phyloP scores from a whole-genome alignment of 1,140 invertebrate species.

The Triops longicaudatus region DNA sequence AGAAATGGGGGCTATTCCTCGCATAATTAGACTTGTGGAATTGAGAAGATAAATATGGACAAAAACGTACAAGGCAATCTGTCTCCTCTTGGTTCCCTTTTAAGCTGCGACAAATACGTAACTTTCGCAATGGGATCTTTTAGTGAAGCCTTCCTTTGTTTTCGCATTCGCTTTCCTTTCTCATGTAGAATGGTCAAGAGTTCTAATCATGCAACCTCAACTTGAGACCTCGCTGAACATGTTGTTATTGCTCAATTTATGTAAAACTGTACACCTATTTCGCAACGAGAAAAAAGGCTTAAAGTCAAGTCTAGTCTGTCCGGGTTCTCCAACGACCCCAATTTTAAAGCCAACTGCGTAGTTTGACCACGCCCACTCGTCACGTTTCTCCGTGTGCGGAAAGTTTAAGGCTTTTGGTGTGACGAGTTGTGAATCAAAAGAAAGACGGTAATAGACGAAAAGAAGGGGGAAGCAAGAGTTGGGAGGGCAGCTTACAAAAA shows the following conservation, averaged over 20 bases:
- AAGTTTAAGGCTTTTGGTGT: neutral
- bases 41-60: neutral
- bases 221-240: neutral
- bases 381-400: conserved; percentile 6
- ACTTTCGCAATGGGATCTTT: neutral
- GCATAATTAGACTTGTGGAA: neutral
- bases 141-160: neutral
- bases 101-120: neutral
- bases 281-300: neutral
- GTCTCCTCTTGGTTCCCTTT: neutral
- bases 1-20: neutral
- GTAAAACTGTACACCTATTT: conserved; percentile 5
- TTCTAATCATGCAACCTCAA: neutral
- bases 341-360: conserved; percentile 12
- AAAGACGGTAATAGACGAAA: neutral
- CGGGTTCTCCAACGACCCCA: neutral
- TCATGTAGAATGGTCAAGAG: too few species aligned
- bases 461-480: neutral
- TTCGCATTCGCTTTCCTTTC: neutral
- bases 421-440: neutral
- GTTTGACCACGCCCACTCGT: conserved; percentile 13
- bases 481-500: neutral
- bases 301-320: neutral
- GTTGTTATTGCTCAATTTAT: neutral
- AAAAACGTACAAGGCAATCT: neutral